Conservation (phyloP, 2,113 vertebrate genomes). For the Channa argus region DNA sequence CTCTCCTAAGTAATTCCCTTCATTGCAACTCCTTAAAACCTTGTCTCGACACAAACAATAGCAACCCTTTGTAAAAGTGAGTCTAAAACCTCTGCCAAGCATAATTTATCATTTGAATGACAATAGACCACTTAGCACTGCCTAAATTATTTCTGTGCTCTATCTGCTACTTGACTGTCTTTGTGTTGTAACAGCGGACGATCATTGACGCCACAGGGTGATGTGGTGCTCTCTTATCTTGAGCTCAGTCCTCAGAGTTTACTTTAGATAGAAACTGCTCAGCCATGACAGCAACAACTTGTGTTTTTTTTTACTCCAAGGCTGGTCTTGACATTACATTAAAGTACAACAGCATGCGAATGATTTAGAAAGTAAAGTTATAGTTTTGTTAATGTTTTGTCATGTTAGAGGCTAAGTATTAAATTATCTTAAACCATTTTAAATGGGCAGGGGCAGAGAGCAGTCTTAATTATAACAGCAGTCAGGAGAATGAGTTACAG, state of each 20-base stretch:
- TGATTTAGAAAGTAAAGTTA: constrained; percentile 40
- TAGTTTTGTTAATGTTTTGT: constrained; percentile 33
- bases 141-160: constrained; percentile 82
- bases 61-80: constrained; percentile 83
- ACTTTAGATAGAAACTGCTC: constrained; percentile 72
- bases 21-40: constrained; percentile 79
- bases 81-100: constrained; percentile 84
- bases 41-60: constrained; percentile 84
- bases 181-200: constrained; percentile 78
- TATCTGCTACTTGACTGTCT: constrained; percentile 79
- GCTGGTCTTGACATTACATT: constrained; percentile 45
- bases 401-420: constrained; percentile 18
- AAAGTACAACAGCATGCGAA: constrained; percentile 25
- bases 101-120: constrained; percentile 87
- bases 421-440: constrained; percentile 4
- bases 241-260: constrained; percentile 72
- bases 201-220: constrained; percentile 78
- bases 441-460: not conserved
- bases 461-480: constrained; percentile 10
- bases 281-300: constrained; percentile 60
- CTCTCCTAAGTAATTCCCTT: constrained; percentile 83
- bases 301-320: constrained; percentile 44
- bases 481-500: constrained; percentile 8
- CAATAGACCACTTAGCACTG: constrained; percentile 84
- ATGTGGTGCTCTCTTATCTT: constrained; percentile 79